A percentile compares a stretch with the other conserved stretches of the same genome.
phyloP scores from a whole-genome alignment of 2,797 vertebrate species.

The Xyrichtys novacula region DNA sequence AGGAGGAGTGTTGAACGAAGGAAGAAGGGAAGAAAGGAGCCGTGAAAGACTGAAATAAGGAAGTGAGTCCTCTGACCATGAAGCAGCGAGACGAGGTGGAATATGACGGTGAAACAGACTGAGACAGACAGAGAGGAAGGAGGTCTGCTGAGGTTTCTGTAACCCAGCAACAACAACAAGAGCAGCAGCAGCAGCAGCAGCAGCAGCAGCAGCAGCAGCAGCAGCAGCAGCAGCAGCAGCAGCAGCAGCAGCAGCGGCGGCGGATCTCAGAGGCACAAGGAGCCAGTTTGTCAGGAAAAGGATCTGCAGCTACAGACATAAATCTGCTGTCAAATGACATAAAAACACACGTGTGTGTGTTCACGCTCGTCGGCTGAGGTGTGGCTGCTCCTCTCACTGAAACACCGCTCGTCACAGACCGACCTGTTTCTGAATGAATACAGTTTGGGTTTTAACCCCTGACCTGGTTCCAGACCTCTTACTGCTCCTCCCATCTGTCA shows the following conservation, averaged over 20 bases:
- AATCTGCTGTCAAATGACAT: constrained; percentile 16
- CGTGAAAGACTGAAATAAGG: constrained; percentile 7
- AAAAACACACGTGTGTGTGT: constrained; percentile 1
- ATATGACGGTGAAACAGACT: neutral
- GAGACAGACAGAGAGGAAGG: neutral
- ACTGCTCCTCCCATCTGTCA: neutral
- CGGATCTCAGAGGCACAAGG: no score
- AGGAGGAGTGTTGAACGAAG: constrained; percentile 32
- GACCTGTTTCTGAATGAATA: neutral
- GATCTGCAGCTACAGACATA: constrained; percentile 7
- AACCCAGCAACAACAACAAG: constrained; percentile 7
- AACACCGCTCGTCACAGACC: neutral
- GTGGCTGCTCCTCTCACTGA: neutral
- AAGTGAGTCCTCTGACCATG: neutral
- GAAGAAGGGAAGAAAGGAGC: constrained; percentile 5
- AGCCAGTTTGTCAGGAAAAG: neutral
- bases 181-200: constrained; percentile 10
- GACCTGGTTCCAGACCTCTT: neutral
- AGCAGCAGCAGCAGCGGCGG: constrained; percentile 15
- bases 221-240: neutral
- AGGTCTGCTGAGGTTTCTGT: constrained; percentile 19
- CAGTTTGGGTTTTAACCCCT: neutral
- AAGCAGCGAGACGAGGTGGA: neutral
- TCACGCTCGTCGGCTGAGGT: neutral
- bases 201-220: no score